phyloP scores from a whole-genome alignment of 1,140 invertebrate species.

The Penaeus vannamei region DNA sequence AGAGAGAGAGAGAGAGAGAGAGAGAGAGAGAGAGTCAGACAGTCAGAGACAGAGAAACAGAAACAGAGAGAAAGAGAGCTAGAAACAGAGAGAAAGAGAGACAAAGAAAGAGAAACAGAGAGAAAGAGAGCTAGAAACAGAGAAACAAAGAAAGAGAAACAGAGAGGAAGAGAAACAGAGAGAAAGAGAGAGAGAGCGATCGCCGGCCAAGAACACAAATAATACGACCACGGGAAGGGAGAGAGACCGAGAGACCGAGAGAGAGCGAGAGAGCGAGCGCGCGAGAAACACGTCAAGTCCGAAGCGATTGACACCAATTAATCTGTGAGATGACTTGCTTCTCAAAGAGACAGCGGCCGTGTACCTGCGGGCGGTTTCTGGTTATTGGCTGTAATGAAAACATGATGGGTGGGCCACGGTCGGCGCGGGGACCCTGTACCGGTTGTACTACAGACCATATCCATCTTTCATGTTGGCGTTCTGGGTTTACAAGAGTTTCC shows the following conservation, averaged over 20 bases:
- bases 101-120: no score
- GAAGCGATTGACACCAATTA: conserved; percentile 22
- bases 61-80: no score
- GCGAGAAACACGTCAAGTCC: neutral
- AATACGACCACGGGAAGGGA: neutral
- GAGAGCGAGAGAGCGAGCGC: neutral
- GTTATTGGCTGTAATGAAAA: conserved; percentile 19
- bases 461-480: neutral
- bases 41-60: no score
- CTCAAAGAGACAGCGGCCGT: neutral
- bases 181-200: no score
- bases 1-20: no score
- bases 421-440: neutral
- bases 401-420: neutral
- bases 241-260: neutral
- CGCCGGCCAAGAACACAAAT: no score
- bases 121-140: no score
- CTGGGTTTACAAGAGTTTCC: neutral
- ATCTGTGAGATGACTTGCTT: conserved; percentile 5
- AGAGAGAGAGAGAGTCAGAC: no score
- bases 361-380: neutral
- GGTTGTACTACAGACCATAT: conserved; percentile 21
- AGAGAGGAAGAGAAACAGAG: no score
- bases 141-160: no score
- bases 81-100: no score